phyloP scores from a whole-genome alignment of 2,888 invertebrate species.

The Nomada ruficornis region DNA sequence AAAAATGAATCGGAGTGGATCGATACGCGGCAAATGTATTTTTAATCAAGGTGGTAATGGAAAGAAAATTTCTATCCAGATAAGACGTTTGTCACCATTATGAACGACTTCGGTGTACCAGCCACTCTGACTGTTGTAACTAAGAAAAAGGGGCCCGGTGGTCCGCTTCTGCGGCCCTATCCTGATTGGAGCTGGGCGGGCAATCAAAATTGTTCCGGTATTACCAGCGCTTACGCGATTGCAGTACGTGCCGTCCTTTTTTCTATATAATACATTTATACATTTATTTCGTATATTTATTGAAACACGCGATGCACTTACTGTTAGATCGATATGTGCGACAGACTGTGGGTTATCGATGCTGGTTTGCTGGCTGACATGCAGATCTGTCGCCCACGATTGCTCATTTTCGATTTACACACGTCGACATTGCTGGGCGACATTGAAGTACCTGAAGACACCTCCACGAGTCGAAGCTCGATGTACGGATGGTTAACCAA shows the following conservation, averaged over 20 bases:
- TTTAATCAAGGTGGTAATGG: not conserved
- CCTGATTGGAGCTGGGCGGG: conserved; percentile 88
- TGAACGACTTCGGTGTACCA: conserved; percentile 88
- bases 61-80: not conserved
- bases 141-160: conserved; percentile 82
- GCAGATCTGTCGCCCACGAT: conserved; percentile 89
- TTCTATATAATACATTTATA: too few relatives aligned
- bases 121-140: conserved; percentile 88
- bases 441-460: conserved; percentile 60
- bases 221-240: conserved; percentile 88
- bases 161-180: conserved; percentile 86
- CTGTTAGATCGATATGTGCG: conserved; percentile 89
- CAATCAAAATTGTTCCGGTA: conserved; percentile 87
- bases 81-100: conserved; percentile 88
- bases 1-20: too few relatives aligned
- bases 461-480: conserved; percentile 55
- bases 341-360: conserved; percentile 90
- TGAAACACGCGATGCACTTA: too few relatives aligned
- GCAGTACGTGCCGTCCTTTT: too few relatives aligned
- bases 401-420: conserved; percentile 89
- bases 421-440: conserved; percentile 81
- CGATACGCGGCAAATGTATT: too few relatives aligned
- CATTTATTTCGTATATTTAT: too few relatives aligned
- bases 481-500: conserved; percentile 69
- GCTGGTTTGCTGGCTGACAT: conserved; percentile 87